Evolutionary conservation across 2,797 vertebrate species (phyloP).

Genomic region (Selene dorsalis): DNA sequence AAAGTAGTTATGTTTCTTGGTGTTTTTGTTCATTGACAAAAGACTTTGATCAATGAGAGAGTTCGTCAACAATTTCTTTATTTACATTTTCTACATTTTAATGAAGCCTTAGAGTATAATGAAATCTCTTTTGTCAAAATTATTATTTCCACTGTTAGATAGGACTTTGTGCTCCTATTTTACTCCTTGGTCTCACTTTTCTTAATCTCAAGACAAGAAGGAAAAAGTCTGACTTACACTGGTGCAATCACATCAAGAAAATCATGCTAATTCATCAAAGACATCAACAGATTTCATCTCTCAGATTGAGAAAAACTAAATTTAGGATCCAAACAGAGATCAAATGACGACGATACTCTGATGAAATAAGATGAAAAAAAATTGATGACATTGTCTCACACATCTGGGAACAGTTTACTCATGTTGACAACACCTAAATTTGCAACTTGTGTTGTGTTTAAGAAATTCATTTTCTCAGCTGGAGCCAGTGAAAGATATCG

Average conservation of each 20-base stretch:
- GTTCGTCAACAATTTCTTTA: not conserved
- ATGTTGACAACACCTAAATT: not conserved
- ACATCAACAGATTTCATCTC: not conserved
- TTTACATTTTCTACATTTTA: too few relatives aligned
- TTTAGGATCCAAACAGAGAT: not conserved
- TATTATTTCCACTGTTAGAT: too few relatives aligned
- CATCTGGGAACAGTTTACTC: not conserved
- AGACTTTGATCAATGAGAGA: not conserved
- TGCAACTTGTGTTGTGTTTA: not conserved
- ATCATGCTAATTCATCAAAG: not conserved
- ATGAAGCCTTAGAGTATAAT: not conserved
- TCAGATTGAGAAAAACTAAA: not conserved
- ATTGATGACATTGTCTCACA: not conserved
- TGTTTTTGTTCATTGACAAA: too few relatives aligned
- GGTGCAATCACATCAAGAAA: not conserved
- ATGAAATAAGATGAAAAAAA: too few relatives aligned
- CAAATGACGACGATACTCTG: not conserved
- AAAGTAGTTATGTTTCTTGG: too few relatives aligned
- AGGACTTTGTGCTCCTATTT: not conserved
- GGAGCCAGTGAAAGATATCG: slow-evolving; percentile 12
- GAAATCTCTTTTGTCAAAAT: not conserved
- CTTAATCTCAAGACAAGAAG: too few relatives aligned
- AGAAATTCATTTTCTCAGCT: too few relatives aligned
- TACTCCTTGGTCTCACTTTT: too few relatives aligned
- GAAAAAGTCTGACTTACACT: not conserved